A percentile compares a stretch with the other conserved stretches of the same genome.
phyloP scores from a whole-genome alignment of 2,888 invertebrate species.

The Anthophora plumipes region DNA sequence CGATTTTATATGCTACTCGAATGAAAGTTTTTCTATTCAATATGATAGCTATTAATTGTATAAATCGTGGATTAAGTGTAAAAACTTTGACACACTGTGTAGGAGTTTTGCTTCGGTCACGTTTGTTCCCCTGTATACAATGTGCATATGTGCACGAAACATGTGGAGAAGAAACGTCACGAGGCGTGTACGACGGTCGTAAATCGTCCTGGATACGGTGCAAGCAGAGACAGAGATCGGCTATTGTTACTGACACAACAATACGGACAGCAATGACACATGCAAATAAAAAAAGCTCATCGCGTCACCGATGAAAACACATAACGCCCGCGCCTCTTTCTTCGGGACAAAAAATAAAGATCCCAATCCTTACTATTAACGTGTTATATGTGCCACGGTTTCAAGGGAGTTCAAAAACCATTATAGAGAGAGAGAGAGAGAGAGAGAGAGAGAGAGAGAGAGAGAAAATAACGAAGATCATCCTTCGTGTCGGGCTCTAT shows the following conservation, averaged over 20 bases:
- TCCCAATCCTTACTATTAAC: neutral
- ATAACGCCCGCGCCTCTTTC: neutral
- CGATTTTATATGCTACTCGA: neutral
- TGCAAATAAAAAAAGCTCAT: constrained; percentile 11
- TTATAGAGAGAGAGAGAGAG: neutral
- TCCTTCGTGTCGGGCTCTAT: constrained; percentile 17
- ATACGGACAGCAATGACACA: constrained; percentile 20
- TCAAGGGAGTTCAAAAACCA: neutral
- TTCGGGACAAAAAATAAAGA: neutral
- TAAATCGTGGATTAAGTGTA: too few species aligned
- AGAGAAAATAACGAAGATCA: neutral
- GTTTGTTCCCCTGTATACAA: neutral
- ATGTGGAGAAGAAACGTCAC: neutral
- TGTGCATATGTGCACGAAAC: neutral
- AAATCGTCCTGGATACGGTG: constrained; percentile 25
- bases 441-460: neutral
- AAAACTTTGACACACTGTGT: neutral
- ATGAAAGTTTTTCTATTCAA: neutral
- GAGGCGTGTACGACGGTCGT: neutral
- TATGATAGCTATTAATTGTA: too few species aligned
- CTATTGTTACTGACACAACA: constrained; percentile 36
- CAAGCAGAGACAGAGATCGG: constrained; percentile 30
- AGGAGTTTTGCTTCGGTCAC: constrained; percentile 22
- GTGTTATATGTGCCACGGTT: neutral
- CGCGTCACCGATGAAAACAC: constrained; percentile 5